Evolutionary conservation across 64 coral and sea anemone genomes (phyloP), one percentile per base, ranked within the genome.

Genomic region (Orbicella faveolata): DNA sequence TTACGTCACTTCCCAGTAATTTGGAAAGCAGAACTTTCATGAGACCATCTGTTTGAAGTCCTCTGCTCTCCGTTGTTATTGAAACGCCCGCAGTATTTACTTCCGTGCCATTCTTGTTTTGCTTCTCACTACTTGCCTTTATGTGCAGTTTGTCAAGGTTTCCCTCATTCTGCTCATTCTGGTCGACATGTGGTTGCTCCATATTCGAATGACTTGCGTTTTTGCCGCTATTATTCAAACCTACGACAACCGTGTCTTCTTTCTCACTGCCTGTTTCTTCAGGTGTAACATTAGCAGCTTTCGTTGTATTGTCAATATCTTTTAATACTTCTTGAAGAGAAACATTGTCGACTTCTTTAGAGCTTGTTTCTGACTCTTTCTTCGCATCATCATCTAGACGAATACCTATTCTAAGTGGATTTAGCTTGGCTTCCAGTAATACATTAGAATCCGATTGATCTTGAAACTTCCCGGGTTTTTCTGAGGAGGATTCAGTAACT

Each of bases 11-110:
- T 52, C 82, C 82, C 21, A 53, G 65, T 23, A 85, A 33, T 20
- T 73, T 73, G 63, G 64, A 52, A 19, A 83, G 62, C 41, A 83
- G 80, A 23, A 67, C 35, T 52, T 67, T 83, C 34, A 83, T 67
- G 19, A 83, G 80, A 67, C 80, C 80, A 44, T 62, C 61, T 25
- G 80, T 67, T 83, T 65, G 80, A 37, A 66, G 33, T 14, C 80
- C 80, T 66, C 66, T 66, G 80, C 80, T 83, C 34, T 83, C 80
- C 15, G 80, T 83, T 66, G 61, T 83, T 83, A 83, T 83, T 10
- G 80, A 83, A 21, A 83, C 80, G 3, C 80, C 80, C 21, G 80
- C 80, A 11, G 80, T 83, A 19, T 83, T 62, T 41, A 83, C 80
- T 4, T 83, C 80, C 21, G 80, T 83, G 2, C 80, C 80, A 48